Base-by-base conservation (phyloP, 2,888 invertebrate species). In the Heliothis peltigera region DNA sequence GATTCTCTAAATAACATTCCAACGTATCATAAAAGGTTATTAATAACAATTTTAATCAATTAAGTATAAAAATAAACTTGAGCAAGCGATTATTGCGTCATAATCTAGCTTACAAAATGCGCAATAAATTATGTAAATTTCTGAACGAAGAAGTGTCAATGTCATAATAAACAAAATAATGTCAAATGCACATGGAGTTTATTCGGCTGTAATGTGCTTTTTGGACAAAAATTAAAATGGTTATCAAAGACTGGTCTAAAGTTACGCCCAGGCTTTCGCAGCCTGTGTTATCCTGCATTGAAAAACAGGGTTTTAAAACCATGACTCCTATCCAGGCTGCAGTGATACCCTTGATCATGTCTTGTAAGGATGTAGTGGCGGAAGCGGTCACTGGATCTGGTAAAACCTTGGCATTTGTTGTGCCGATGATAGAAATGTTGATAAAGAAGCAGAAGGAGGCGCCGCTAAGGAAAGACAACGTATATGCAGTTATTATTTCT, bases 341-440 rank as follows among this genome's bases (percentile, higher is more conserved):
- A 0, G 97, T 98, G 59, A 99, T 99, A 83, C 99, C 99, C 0
- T 94, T 98, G 58, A 95, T 99, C 56, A 89, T 99, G 57, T 96
- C 96, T 8, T 98, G 98, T 81, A 99, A 99, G 91, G 99, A 99
- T 95, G 99, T 99, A 15, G 99, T 98, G 0, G 99, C 98, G 0
- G 99, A 99, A 92, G 99, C 99, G 4, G 98, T 99, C 0, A 99
- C 99, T 0, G 99, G 99, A 4, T 99, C 99, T 74, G 99, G 99
- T 0, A 99, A 99, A 94, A 99, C 99, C 0, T 92, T 99, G 43
- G 99, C 99, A 0, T 99, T 99, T 91, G 93, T 99, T 12, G 96
- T 99, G 47, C 99, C 99, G 0, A 90, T 99, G 83, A 84, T 99
- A 54, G 98, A 99, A 93, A 97, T 98, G 82, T 91, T 99, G 53